phyloP scores from a whole-genome alignment of 2,888 invertebrate species.

The Trisateles emortualis region DNA sequence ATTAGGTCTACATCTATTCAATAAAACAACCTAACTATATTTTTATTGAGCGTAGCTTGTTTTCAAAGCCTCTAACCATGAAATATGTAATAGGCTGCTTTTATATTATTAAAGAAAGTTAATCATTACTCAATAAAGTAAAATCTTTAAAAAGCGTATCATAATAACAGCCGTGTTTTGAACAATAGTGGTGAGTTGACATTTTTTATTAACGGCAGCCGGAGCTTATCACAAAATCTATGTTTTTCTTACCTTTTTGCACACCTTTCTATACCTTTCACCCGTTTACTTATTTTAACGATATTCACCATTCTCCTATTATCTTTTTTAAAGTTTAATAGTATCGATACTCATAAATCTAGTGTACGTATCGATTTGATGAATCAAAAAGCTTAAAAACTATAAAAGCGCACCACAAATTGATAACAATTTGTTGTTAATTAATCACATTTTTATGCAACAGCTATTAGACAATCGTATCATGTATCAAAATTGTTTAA shows the following conservation, averaged over 20 bases:
- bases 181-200: constrained; percentile 21
- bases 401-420: constrained; percentile 23
- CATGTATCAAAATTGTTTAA: constrained; percentile 22
- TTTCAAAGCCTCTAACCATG: too few relatives aligned
- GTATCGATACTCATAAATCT: too few relatives aligned
- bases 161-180: background rate
- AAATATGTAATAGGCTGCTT: too few relatives aligned
- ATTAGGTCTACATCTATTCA: too few relatives aligned
- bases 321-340: constrained; percentile 17
- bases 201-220: constrained; percentile 20
- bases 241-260: constrained; percentile 36
- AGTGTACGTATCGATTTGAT: too few relatives aligned
- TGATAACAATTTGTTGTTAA: constrained; percentile 22
- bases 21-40: too few relatives aligned
- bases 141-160: background rate
- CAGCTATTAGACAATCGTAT: constrained; percentile 26
- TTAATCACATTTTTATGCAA: constrained; percentile 26
- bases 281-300: constrained; percentile 44
- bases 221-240: constrained; percentile 23
- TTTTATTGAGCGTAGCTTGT: too few relatives aligned
- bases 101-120: background rate
- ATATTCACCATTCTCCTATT: constrained; percentile 35
- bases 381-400: constrained; percentile 10
- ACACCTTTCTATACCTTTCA: constrained; percentile 60
- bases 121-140: background rate